Evolutionary conservation across 2,888 invertebrate genomes (phyloP), one percentile per base, ranked within the genome.

Genomic region (Xanthostigma xanthostigma): DNA sequence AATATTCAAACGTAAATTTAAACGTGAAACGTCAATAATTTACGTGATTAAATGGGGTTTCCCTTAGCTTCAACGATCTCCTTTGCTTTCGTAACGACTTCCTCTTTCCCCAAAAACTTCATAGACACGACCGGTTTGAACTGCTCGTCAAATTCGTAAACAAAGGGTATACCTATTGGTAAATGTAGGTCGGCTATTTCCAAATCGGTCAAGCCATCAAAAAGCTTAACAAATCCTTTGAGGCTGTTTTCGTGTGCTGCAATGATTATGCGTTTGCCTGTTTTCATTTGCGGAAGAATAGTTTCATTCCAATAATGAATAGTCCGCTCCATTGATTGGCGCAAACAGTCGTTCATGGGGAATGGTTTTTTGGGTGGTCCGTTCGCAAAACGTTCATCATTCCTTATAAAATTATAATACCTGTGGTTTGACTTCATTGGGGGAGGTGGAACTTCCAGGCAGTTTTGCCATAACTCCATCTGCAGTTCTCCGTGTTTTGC

Each of bases 211-310:
- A 87, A 70, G 51, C 73, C 60, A 65, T 89, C 87, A 59, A 89
- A 78, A 71, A 90, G 85, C 67, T 65, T 90, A 1, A 90, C 84
- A 55, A 91, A 83, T 50, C 88, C 89, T 58, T 90, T 72, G 37
- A 89, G 75, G 60, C 88, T 87, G 65, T 90, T 90, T 42, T 90
- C 90, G 61, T 91, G 91, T 33, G 89, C 87, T 35, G 85, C 88
- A 57, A 91, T 82, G 45, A 91, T 74, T 46, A 90, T 79, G 33
- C 69, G 77, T 61, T 85, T 84, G 46, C 88, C 88, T 56, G 76
- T 81, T 61, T 84, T 86, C 54, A 91, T 71, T 67, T 74, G 69
- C 56, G 91, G 79, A 59, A 91, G 78, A 66, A 96, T 80, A 41
- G 79, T 75, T 60, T 86, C 70, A 64, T 90, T 86, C 84, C 92